Conservation (phyloP, 2,113 vertebrate species). For the Neotoma lepida region DNA sequence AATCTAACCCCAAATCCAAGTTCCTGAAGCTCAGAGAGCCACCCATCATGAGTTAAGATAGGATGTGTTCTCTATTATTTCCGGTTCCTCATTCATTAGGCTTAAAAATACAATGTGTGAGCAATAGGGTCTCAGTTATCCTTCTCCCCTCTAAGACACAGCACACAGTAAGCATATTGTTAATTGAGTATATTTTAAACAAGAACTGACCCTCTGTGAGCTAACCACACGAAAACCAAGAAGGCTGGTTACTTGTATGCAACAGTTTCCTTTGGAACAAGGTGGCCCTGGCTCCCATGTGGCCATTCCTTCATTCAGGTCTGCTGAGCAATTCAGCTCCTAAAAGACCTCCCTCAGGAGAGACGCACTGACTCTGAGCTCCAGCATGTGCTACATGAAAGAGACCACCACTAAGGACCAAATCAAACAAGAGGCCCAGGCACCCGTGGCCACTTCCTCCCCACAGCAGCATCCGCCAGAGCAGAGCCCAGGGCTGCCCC, state of each 20-base stretch:
- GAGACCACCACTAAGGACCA: neutral
- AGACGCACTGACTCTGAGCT: neutral
- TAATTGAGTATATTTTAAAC: slow-evolving; percentile 17
- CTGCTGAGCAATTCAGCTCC: neutral
- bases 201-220: neutral
- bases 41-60: neutral
- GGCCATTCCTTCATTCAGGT: neutral
- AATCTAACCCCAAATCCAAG: slow-evolving; percentile 1
- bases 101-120: neutral
- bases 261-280: neutral
- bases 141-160: neutral
- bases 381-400: slow-evolving; percentile 25
- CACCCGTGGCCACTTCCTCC: neutral
- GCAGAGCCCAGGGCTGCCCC: neutral
- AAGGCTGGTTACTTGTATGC: neutral
- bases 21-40: neutral
- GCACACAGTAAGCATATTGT: neutral
- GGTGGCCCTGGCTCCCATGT: neutral
- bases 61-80: neutral
- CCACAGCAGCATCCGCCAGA: neutral
- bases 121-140: neutral
- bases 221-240: neutral
- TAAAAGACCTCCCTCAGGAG: neutral
- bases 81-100: neutral
- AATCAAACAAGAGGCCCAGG: neutral